phyloP scores from a whole-genome alignment of 2,113 vertebrate species.

The Trematocara marginatum region DNA sequence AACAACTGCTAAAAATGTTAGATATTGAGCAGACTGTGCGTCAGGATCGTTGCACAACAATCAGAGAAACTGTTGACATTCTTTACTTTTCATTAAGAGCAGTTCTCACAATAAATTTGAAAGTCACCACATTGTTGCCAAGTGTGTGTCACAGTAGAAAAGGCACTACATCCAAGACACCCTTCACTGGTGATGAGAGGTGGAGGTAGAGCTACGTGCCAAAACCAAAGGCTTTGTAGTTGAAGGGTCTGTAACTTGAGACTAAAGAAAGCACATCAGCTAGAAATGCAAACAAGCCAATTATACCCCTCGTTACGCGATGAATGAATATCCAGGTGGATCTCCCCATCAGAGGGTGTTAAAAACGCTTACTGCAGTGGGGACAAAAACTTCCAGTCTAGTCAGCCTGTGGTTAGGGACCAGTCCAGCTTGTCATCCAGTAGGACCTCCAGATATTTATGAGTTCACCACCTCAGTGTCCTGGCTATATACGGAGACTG shows the following conservation, averaged over 20 bases:
- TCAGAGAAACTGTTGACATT: not conserved
- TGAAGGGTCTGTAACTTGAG: not conserved
- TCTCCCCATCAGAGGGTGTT: not conserved
- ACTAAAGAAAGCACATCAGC: not conserved
- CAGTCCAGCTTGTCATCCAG: not conserved
- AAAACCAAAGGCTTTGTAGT: not conserved
- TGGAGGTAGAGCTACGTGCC: not conserved
- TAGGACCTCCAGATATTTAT: not conserved
- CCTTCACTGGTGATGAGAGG: not conserved
- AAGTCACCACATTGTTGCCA: not conserved
- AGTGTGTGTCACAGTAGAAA: not conserved
- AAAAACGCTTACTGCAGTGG: not conserved
- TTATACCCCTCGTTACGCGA: not conserved
- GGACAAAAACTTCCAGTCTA: not conserved
- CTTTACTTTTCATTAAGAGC: not conserved
- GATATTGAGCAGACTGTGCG: not conserved
- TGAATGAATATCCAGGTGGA: not conserved
- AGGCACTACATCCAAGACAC: not conserved
- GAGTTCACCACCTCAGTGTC: not conserved
- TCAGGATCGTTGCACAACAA: not conserved
- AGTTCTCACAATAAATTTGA: not conserved
- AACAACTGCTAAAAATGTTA: not conserved
- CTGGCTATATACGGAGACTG: not conserved
- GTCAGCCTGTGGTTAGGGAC: not conserved
- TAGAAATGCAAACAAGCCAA: not conserved